Evolutionary conservation across 1,140 invertebrate genomes (phyloP).

Genomic region (Euwallacea fornicatus): DNA sequence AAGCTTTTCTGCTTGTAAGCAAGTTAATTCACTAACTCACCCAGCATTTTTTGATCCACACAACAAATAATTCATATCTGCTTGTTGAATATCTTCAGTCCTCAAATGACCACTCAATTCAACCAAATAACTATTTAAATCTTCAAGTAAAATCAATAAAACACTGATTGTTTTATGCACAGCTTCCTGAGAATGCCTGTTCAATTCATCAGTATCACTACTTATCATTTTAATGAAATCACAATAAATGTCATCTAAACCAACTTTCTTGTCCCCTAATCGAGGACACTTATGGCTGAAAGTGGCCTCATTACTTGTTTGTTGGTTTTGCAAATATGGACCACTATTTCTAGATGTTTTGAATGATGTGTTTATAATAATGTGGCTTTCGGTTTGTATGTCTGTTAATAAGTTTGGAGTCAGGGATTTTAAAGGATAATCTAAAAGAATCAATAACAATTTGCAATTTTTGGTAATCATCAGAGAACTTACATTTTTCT

Average conservation of each 20-base stretch:
- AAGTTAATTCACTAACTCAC: not conserved
- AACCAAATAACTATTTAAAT: constrained; percentile 32
- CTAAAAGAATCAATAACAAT: constrained; percentile 25
- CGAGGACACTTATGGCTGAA: constrained; percentile 26
- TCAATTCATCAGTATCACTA: constrained; percentile 26
- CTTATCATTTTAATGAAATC: constrained; percentile 26
- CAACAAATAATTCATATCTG: constrained; percentile 33
- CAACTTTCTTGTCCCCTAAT: constrained; percentile 28
- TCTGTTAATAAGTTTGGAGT: constrained; percentile 21
- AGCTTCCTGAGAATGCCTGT: constrained; percentile 11
- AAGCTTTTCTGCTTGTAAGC: not conserved
- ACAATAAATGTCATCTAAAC: constrained; percentile 29
- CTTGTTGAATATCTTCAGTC: constrained; percentile 39
- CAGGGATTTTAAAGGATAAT: constrained; percentile 35
- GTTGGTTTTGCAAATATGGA: constrained; percentile 39
- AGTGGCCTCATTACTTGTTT: constrained; percentile 22
- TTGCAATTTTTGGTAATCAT: too few species aligned
- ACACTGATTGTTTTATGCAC: constrained; percentile 34
- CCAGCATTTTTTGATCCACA: not conserved
- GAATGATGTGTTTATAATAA: constrained; percentile 27
- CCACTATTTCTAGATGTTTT: constrained; percentile 28
- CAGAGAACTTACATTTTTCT: constrained; percentile 6
- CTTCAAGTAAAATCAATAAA: constrained; percentile 27
- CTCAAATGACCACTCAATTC: constrained; percentile 29
- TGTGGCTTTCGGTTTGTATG: constrained; percentile 28